A percentile compares a stretch with the other conserved stretches of the same genome.
Conservation (phyloP, 1,140 invertebrate genomes). For the Ectropis grisescens region DNA sequence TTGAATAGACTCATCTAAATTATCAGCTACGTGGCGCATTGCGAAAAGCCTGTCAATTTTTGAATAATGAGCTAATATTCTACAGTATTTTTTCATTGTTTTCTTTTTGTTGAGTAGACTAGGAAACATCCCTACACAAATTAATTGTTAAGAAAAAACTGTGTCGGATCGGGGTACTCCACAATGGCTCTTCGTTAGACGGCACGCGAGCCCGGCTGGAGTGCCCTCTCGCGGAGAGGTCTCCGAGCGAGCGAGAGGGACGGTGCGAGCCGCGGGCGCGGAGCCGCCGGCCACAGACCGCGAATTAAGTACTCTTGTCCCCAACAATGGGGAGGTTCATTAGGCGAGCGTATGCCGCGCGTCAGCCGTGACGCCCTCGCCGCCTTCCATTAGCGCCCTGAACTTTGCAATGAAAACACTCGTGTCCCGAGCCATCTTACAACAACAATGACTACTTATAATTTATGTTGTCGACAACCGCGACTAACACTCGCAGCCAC, state of each 20-base stretch:
- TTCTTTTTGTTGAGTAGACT: too few species aligned
- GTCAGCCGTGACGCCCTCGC: slow-evolving; percentile 50
- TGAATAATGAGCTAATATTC: too few species aligned
- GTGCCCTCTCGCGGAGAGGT: too few species aligned
- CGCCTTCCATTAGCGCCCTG: slow-evolving; percentile 39
- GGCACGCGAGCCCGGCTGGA: too few species aligned
- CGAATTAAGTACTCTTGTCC: slow-evolving; percentile 49
- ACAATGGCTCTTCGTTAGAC: too few species aligned
- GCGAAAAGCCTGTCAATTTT: too few species aligned
- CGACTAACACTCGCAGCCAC: slow-evolving; percentile 32
- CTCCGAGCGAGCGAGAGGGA: slow-evolving; percentile 27
- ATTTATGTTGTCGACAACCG: slow-evolving; percentile 58
- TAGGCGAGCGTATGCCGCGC: slow-evolving; percentile 49
- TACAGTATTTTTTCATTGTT: too few species aligned
- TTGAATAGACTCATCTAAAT: too few species aligned
- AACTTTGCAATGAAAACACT: slow-evolving; percentile 52
- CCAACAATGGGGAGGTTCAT: slow-evolving; percentile 56
- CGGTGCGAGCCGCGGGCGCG: slow-evolving; percentile 33
- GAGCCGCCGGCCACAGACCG: slow-evolving; percentile 24
- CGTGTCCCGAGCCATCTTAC: slow-evolving; percentile 33
- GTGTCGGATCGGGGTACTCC: too few species aligned
- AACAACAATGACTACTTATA: slow-evolving; percentile 55
- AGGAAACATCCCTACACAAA: too few species aligned
- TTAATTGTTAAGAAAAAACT: too few species aligned
- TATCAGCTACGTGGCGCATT: too few species aligned